Evolutionary conservation across 2,888 invertebrate species (phyloP), one percentile per base, ranked within the genome.

Genomic region (Hemicrepidius hirtus): DNA sequence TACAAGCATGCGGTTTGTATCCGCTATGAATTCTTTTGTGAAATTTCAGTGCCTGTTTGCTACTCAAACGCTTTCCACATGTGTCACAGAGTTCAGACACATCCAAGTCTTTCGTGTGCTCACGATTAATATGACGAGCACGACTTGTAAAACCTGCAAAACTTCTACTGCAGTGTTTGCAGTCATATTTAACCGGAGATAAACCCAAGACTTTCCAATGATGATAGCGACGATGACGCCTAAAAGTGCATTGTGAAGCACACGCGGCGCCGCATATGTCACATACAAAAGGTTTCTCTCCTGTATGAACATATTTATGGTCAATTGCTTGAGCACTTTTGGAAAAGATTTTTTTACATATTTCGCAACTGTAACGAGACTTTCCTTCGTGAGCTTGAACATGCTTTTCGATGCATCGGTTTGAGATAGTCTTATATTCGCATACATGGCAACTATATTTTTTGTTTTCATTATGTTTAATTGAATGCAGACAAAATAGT

Each of bases 261-360:
- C n/a, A n/a, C n/a, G n/a, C n/a, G n/a, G n/a, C n/a, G n/a, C 88
- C 89, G 75, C 89, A 90, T 44, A 88, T 87, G 77, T 88, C 87
- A 74, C 89, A 86, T 63, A 82, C 82, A 68, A 84, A 85, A 5
- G 85, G 85, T 66, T 89, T 89, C 71, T 90, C 90, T 0, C 90
- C 90, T 0, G 88, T 89, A 75, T 90, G 90, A 75, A 82, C 84
- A 68, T 84, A 82, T 75, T 85, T 85, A 75, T 86, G 86, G 50
- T 86, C 85, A 12, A 87, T 86, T 24, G 89, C 88, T 81, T 89
- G 88, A 6, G 73, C 65, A 21, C 65, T 68, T n/a, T 73, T 62
- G 0, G 84, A 80, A 70, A 89, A 90, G 0, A 86, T 84, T 76
- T 89, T 89, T 0, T 84, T 80, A 75, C 90, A 90, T 0, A 81